These are phyloP conservation scores for Poeciliopsis paucimaculata DNA, from an alignment of 2,797 vertebrate species.

Conservation along the genomic window DNA sequence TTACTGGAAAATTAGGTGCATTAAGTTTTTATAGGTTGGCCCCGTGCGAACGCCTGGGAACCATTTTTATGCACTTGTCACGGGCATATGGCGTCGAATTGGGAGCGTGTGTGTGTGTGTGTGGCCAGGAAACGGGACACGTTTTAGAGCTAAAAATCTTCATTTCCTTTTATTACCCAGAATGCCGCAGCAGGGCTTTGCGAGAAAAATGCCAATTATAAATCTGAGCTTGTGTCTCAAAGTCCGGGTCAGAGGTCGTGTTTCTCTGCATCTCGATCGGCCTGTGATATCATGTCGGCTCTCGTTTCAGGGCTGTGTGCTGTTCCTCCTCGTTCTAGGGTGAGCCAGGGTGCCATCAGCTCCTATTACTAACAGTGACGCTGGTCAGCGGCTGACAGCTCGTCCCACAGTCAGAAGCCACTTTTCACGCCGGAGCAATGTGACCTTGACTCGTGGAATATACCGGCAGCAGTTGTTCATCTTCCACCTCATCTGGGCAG, in stretches of 20 bases:
- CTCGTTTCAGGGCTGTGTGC: neutral
- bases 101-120: conserved; percentile 61
- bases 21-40: conserved; percentile 94
- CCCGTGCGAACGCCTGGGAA: conserved; percentile 91
- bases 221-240: conserved; percentile 46
- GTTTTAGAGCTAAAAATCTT: conserved; percentile 53
- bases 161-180: conserved; percentile 22
- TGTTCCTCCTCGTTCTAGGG: conserved; percentile 37
- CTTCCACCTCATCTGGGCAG: conserved; percentile 68
- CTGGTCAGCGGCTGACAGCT: conserved; percentile 61
- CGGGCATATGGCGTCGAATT: conserved; percentile 75
- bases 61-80: conserved; percentile 90
- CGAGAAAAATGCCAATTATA: conserved; percentile 61
- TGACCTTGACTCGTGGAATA: conserved; percentile 70
- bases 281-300: conserved; percentile 55
- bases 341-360: conserved; percentile 55
- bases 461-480: conserved; percentile 56
- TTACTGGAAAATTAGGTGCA: conserved; percentile 95
- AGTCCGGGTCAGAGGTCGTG: conserved; percentile 49
- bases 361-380: conserved; percentile 71
- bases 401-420: conserved; percentile 55
- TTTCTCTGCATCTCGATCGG: conserved; percentile 32
- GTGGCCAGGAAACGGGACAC: conserved; percentile 63
- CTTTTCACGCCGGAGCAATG: conserved; percentile 58
- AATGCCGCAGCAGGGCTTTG: conserved; percentile 6